Conservation (phyloP, 2,888 invertebrate genomes). For the Leucophenga maculata region DNA sequence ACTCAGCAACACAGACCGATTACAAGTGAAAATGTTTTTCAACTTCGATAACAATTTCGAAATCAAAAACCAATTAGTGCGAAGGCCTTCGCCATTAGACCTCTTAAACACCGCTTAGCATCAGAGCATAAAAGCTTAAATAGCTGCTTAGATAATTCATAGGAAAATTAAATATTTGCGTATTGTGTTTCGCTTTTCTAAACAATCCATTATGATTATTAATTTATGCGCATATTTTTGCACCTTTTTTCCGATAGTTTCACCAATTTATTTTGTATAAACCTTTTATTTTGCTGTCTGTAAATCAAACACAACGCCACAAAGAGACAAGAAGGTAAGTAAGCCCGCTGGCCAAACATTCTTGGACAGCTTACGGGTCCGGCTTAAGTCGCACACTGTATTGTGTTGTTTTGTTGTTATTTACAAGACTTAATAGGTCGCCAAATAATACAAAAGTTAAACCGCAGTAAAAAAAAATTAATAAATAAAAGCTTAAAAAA, state of each 20-base stretch:
- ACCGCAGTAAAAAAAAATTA: background rate
- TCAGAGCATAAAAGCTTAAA: too few species aligned
- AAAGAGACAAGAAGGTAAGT: constrained; percentile 8
- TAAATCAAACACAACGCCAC: constrained; percentile 50
- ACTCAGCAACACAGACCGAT: background rate
- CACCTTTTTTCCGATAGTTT: constrained; percentile 44
- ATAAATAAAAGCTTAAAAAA: too few species aligned
- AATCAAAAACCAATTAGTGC: too few species aligned
- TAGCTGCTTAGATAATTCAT: too few species aligned
- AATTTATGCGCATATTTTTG: constrained; percentile 45
- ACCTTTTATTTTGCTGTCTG: constrained; percentile 18
- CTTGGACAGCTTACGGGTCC: constrained; percentile 7
- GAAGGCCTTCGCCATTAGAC: too few species aligned
- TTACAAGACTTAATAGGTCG: constrained; percentile 23
- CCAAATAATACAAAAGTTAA: constrained; percentile 14
- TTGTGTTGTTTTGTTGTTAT: background rate
- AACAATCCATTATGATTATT: background rate
- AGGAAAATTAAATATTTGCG: too few species aligned
- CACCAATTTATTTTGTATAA: constrained; percentile 17
- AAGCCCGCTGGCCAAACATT: background rate
- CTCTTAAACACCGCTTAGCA: too few species aligned
- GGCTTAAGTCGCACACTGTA: constrained; percentile 9
- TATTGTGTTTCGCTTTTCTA: too few species aligned
- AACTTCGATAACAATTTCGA: too few species aligned
- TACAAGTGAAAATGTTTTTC: too few species aligned